These are phyloP conservation scores for Micromussa lordhowensis DNA, from an alignment of 92 coral and sea anemone species.

Conservation along the genomic window DNA sequence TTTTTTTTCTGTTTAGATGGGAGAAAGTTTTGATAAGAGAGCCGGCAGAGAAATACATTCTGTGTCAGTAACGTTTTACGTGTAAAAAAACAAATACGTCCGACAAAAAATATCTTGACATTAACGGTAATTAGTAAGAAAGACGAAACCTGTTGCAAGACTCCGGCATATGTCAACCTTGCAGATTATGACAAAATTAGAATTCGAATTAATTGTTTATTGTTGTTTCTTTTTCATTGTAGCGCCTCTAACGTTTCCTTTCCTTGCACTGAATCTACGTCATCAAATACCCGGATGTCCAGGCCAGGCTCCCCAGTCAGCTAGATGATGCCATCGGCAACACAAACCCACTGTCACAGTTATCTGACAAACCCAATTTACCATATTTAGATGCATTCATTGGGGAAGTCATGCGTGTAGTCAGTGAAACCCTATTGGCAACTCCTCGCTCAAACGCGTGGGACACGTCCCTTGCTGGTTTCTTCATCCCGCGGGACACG, in stretches of 20 bases:
- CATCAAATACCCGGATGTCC: constrained; percentile 70
- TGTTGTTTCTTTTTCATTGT: background rate
- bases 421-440: constrained; percentile 67
- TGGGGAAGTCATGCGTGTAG: constrained; percentile 60
- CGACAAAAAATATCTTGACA: too few relatives aligned
- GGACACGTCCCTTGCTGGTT: constrained; percentile 71
- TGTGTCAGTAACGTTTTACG: too few relatives aligned
- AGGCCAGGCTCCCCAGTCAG: constrained; percentile 67
- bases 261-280: constrained; percentile 67
- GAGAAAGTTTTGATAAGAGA: too few relatives aligned
- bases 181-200: background rate
- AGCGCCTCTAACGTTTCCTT: constrained; percentile 59
- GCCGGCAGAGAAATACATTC: too few relatives aligned
- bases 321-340: constrained; percentile 54
- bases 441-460: constrained; percentile 69
- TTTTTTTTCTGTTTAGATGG: too few relatives aligned
- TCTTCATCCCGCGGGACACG: constrained; percentile 68
- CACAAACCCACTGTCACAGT: constrained; percentile 38
- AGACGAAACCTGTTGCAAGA: too few relatives aligned
- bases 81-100: too few relatives aligned
- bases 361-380: constrained; percentile 65
- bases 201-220: background rate
- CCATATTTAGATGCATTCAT: constrained; percentile 75
- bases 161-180: too few relatives aligned
- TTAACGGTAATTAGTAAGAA: too few relatives aligned